Percentiles rank a stretch among this genome's conserved stretches.
Evolutionary conservation across 2,797 vertebrate species (phyloP).

Genomic region (Notolepis coatsorum): DNA sequence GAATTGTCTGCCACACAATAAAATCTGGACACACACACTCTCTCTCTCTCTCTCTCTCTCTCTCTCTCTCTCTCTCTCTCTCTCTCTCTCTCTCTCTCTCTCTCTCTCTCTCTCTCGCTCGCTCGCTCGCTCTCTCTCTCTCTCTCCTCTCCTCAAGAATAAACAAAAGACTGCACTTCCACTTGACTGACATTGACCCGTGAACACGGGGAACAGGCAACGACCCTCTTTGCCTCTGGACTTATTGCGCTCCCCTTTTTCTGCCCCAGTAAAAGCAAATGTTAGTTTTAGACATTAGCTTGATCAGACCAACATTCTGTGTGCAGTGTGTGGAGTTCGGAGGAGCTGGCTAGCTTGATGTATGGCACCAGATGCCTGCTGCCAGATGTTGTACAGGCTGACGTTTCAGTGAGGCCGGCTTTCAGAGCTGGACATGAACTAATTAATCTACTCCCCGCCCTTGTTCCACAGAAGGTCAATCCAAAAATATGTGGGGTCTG

Average conservation of each 20-base stretch:
- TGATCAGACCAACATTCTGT: slow-evolving; percentile 69
- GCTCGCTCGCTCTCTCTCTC: slow-evolving; percentile 1
- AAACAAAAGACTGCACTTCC: slow-evolving; percentile 14
- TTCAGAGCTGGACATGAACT: slow-evolving; percentile 70
- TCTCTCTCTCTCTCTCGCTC: background rate
- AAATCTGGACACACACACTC: slow-evolving; percentile 2
- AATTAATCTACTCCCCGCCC: slow-evolving; percentile 75
- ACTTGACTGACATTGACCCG: slow-evolving; percentile 55
- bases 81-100: background rate
- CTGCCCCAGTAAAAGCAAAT: slow-evolving; percentile 69
- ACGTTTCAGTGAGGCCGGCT: slow-evolving; percentile 67
- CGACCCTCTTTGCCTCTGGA: slow-evolving; percentile 47
- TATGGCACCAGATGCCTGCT: slow-evolving; percentile 82
- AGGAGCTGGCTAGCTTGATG: slow-evolving; percentile 77
- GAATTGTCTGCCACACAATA: slow-evolving; percentile 13
- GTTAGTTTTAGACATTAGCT: slow-evolving; percentile 78
- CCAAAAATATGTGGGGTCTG: slow-evolving; percentile 44
- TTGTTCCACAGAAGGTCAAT: slow-evolving; percentile 72
- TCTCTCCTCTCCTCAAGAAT: slow-evolving; percentile 9
- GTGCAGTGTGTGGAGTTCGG: slow-evolving; percentile 55
- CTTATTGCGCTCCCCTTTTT: slow-evolving; percentile 1
- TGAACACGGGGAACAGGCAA: slow-evolving; percentile 38
- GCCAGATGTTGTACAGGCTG: slow-evolving; percentile 82
- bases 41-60: background rate
- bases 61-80: background rate